Base-by-base conservation (phyloP, 2,113 vertebrate species). In the Monopterus albus region DNA sequence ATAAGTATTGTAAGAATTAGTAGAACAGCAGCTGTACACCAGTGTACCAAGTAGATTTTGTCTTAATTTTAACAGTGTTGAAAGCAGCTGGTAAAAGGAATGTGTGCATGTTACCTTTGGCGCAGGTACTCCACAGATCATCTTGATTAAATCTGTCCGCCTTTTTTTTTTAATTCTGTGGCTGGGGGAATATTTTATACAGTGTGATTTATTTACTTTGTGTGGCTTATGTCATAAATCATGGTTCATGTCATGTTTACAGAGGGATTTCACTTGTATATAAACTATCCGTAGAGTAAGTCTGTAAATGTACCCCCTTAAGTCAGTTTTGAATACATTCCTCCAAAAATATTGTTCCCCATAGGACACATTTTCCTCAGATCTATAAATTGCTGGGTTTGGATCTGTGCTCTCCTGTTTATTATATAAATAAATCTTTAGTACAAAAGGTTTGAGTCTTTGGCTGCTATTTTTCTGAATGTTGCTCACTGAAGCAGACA, bases 351-450 rank as follows among this genome's bases (percentile, higher is more conserved):
- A 23, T 31, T 64, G n/a, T 45, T 67, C 21, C 20, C 39, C 17
- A 29, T 42, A 36, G 66, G 56, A 42, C 33, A 47, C 31, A 38
- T 38, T 43, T 46, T 53, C 35, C 26, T 43, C 36, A 25, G 53
- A 60, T 52, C 43, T 36, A 45, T 38, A 69, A 14, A 49, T 17
- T 28, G 1, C 43, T 69, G 40, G 46, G 46, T 72, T 61, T 74
- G 51, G 42, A 55, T 72, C 53, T 7, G 20, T 52, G 23, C 59
- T 57, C 56, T 75, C 42, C 7, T 62, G 20, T 72, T 55, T 66
- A 35, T 65, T 66, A 55, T 88, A 79, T 86, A 86, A 89, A 86
- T 89, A 89, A 84, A 89, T 45, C 61, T 87, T 82, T 76, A 79
- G 26, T 81, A 81, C 31, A 67, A 57, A 29, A 57, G 6, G 6